A percentile compares a stretch with the other conserved stretches of the same genome.
phyloP scores from a whole-genome alignment of 2,888 invertebrate genomes.

The Lymantria dispar region DNA sequence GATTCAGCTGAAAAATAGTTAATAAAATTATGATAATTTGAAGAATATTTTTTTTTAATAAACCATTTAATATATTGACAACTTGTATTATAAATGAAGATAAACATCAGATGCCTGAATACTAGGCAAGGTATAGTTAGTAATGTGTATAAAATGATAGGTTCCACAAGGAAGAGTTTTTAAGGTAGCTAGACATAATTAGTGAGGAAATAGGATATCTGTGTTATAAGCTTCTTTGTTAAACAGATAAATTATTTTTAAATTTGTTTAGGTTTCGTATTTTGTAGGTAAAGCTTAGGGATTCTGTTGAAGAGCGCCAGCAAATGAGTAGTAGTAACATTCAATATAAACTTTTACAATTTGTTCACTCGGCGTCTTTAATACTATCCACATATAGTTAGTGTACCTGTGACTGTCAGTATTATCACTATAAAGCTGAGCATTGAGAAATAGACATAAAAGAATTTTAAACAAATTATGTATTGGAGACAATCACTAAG shows the following conservation, averaged over 20 bases:
- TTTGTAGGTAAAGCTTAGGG: conserved; percentile 35
- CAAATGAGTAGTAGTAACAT: conserved; percentile 6
- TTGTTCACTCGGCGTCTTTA: not conserved
- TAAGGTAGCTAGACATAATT: conserved; percentile 70
- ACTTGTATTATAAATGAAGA: conserved; percentile 30
- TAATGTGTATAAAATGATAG: conserved; percentile 42
- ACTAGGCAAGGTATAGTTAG: conserved; percentile 27
- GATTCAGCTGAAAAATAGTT: conserved; percentile 28
- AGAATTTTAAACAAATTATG: conserved; percentile 2
- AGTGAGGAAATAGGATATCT: conserved; percentile 59
- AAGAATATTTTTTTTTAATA: conserved; percentile 32
- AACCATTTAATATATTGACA: conserved; percentile 22
- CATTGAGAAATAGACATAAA: conserved; percentile 2
- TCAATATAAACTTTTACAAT: not conserved
- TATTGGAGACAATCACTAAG: too few relatives aligned
- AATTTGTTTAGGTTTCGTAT: conserved; percentile 50
- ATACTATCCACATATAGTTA: not conserved
- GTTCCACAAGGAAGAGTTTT: conserved; percentile 49
- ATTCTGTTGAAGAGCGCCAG: conserved; percentile 14
- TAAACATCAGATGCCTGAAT: conserved; percentile 22
- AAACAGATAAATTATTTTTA: conserved; percentile 55
- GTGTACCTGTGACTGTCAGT: not conserved
- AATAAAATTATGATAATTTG: conserved; percentile 20
- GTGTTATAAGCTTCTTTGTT: conserved; percentile 56
- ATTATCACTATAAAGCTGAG: not conserved